Percentiles rank a stretch among this genome's conserved stretches.
These are phyloP conservation scores for Drosophila insularis DNA, from an alignment of 1,140 invertebrate species.

Conservation along the genomic window DNA sequence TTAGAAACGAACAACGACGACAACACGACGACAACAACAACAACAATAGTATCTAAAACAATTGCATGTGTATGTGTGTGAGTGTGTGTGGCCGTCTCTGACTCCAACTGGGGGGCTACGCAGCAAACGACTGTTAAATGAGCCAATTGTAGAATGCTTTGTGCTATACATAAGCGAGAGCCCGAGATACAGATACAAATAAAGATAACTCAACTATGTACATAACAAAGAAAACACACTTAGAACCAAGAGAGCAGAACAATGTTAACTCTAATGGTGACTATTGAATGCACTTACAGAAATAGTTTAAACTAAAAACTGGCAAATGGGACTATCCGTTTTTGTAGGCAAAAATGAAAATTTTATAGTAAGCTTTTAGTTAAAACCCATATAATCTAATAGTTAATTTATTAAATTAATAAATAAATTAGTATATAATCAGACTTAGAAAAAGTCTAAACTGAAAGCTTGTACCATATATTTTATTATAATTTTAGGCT, in stretches of 20 bases:
- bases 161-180: conserved; percentile 32
- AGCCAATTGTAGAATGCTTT: conserved; percentile 69
- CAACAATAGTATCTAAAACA: conserved; percentile 17
- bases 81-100: conserved; percentile 26
- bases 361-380: no score
- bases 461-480: no score
- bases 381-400: no score
- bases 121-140: conserved; percentile 52
- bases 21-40: conserved; percentile 50
- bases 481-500: no score
- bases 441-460: no score
- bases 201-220: conserved; percentile 29
- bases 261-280: background rate
- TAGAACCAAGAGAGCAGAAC: conserved; percentile 22
- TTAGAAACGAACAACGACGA: conserved; percentile 75
- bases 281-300: background rate
- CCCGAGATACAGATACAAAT: conserved; percentile 26
- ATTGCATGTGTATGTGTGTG: background rate
- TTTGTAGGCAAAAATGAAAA: no score
- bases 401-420: no score
- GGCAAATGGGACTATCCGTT: no score
- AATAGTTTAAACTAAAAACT: no score
- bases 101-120: conserved; percentile 42
- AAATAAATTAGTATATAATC: no score
- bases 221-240: conserved; percentile 8